These are phyloP conservation scores for Drosophila takahashii DNA, from an alignment of 1,140 invertebrate genomes.

Conservation along the genomic window DNA sequence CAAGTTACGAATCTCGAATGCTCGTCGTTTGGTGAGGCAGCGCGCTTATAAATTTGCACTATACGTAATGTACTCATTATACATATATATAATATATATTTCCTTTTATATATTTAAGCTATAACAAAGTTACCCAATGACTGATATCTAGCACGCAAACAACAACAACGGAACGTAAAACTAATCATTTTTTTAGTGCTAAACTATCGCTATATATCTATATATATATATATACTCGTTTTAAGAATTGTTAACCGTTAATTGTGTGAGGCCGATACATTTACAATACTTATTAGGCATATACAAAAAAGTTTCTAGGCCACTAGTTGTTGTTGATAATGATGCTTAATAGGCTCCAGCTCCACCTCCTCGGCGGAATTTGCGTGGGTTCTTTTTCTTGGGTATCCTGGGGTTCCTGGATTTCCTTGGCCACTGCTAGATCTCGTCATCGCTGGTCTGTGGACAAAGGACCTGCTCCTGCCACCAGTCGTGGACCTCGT, in stretches of 20 bases:
- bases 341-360: constrained; percentile 35
- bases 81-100: constrained; percentile 40
- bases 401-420: too few relatives aligned
- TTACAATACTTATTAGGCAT: constrained; percentile 49
- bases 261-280: constrained; percentile 32
- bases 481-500: constrained; percentile 89
- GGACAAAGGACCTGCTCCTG: constrained; percentile 87
- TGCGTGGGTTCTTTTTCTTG: neutral
- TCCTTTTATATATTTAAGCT: constrained; percentile 59
- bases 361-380: constrained; percentile 1
- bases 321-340: constrained; percentile 51
- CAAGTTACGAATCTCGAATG: constrained; percentile 15
- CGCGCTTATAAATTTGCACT: constrained; percentile 50
- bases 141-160: constrained; percentile 43
- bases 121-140: constrained; percentile 51
- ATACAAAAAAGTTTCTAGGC: constrained; percentile 52
- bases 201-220: neutral
- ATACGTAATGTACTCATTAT: constrained; percentile 25
- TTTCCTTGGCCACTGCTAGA: constrained; percentile 35
- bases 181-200: constrained; percentile 1
- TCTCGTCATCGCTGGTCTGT: constrained; percentile 87
- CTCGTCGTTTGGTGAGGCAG: constrained; percentile 6
- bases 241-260: constrained; percentile 30
- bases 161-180: constrained; percentile 53
- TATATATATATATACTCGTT: constrained; percentile 5